Percentiles rank a stretch among this genome's conserved stretches.
phyloP scores from a whole-genome alignment of 64 coral and sea anemone genomes.

The Montipora foliosa region DNA sequence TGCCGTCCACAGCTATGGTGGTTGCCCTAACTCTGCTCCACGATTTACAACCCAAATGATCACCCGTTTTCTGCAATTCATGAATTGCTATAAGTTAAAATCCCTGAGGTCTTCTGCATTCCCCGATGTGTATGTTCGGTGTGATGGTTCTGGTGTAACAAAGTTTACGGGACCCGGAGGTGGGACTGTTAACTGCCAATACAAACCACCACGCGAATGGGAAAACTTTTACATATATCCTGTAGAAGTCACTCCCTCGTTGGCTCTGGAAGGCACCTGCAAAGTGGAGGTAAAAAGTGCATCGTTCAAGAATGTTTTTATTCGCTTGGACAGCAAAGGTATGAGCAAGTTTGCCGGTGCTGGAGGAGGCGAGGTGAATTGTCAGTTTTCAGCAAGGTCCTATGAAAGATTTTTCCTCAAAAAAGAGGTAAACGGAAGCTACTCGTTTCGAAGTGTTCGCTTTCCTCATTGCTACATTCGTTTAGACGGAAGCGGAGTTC shows the following conservation, averaged over 20 bases:
- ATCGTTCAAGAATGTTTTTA: slow-evolving; percentile 21
- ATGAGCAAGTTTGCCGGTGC: not conserved
- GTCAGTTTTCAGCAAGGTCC: not conserved
- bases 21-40: slow-evolving; percentile 45
- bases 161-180: not conserved
- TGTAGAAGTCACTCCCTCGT: slow-evolving; percentile 31
- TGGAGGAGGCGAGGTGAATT: slow-evolving; percentile 34
- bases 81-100: slow-evolving; percentile 30
- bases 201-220: slow-evolving; percentile 23
- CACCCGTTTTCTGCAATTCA: slow-evolving; percentile 58
- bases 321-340: not conserved
- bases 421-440: not conserved
- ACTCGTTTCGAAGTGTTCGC: slow-evolving; percentile 17
- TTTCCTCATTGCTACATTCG: slow-evolving; percentile 43
- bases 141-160: slow-evolving; percentile 50
- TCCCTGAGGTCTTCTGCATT: slow-evolving; percentile 36
- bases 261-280: not conserved
- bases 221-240: slow-evolving; percentile 32
- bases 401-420: slow-evolving; percentile 1
- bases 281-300: slow-evolving; percentile 39
- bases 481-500: not conserved
- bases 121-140: slow-evolving; percentile 53
- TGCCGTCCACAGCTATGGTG: slow-evolving; percentile 35
- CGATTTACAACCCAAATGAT: slow-evolving; percentile 58
- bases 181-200: slow-evolving; percentile 67